Conservation (phyloP, 2,797 vertebrate species). For the Pangasius djambal region DNA sequence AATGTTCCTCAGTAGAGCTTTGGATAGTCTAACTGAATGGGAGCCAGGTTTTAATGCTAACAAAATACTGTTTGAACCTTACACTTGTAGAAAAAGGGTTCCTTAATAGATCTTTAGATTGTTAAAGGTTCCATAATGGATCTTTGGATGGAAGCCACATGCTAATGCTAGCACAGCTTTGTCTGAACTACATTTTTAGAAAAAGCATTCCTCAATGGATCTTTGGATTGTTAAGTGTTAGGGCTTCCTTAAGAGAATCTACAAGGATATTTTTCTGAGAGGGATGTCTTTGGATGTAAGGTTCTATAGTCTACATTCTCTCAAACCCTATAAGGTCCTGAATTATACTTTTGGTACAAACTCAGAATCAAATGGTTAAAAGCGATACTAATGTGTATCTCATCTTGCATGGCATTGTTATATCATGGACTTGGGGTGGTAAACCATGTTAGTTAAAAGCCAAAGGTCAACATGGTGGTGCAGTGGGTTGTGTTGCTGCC, state of each 20-base stretch:
- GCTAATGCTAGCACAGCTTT: background rate
- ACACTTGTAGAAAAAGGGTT: background rate
- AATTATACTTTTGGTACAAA: background rate
- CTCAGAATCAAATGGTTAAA: background rate
- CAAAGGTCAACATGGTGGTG: background rate
- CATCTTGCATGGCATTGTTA: background rate
- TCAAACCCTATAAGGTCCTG: background rate
- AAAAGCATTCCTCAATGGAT: background rate
- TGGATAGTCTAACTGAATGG: background rate
- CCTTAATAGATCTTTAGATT: slow-evolving; percentile 11
- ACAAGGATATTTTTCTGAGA: background rate
- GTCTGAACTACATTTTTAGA: background rate
- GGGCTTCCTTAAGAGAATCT: background rate
- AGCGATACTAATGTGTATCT: background rate
- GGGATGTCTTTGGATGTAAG: background rate
- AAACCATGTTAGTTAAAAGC: background rate
- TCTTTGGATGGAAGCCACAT: background rate
- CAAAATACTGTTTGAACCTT: background rate
- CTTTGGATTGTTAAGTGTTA: background rate
- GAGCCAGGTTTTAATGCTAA: background rate
- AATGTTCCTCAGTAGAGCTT: background rate
- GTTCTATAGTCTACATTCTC: background rate
- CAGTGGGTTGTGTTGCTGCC: background rate
- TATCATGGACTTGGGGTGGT: background rate
- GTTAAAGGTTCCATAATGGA: background rate